Evolutionary conservation across 2,113 vertebrate genomes (phyloP), one percentile per base, ranked within the genome.

Genomic region (Sialia sialis): DNA sequence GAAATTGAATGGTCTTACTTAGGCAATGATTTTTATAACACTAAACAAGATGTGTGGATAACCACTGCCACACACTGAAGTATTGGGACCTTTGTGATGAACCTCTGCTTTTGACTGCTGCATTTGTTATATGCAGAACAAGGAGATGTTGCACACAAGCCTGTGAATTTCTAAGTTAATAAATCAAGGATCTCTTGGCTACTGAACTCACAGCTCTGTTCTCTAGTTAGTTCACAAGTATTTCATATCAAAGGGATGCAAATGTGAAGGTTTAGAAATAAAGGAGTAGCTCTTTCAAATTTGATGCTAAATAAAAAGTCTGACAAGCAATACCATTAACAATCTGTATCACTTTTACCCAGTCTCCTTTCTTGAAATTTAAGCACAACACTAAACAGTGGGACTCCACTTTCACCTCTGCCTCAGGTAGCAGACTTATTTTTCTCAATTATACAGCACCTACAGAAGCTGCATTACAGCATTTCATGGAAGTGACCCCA

Each of bases 161-260:
- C 70, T 59, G 21, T 44, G 80, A 85, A 90, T 92, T 16, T 72
- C 63, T 86, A 3, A 38, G 48, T 82, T 93, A 87, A 64, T 78
- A 90, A 91, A 94, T 60, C 52, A 93, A 82, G 73, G 44, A 78
- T 84, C 69, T 96, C 89, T 66, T 87, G 82, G 82, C 79, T 97
- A 90, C 64, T 79, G 85, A 95, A 84, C 73, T 87, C 82, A 88
- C 32, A 88, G 79, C 48, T 94, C 76, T 94, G 62, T 76, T 96
- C 88, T 84, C 95, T 96, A 93, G 91, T 86, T 95, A 94, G 84
- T 95, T 97, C 92, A 96, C 83, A 97, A 93, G 93, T 84, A 93
- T 84, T 80, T 86, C 39, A 76, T 76, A 91, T 92, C 82, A 96
- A 94, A 96, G 83, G 23, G 19, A 95, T 94, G 93, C 73, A 89